phyloP scores from a whole-genome alignment of 2,888 invertebrate species.

The Disparrhopalites patrizii region DNA sequence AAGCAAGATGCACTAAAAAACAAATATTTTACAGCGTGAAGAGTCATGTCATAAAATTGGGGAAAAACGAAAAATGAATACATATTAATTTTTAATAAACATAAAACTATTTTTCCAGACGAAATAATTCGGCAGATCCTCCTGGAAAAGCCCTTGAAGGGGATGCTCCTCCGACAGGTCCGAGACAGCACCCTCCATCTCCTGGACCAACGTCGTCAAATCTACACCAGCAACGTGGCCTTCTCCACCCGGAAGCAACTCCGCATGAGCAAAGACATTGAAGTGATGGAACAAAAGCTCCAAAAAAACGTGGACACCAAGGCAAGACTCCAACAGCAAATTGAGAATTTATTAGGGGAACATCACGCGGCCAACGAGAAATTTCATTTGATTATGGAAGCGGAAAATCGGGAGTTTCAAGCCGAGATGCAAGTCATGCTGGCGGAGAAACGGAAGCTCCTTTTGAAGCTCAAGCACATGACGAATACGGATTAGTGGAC shows the following conservation, averaged over 20 bases:
- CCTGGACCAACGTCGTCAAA: slow-evolving; percentile 1
- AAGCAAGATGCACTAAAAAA: too few relatives aligned
- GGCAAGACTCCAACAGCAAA: background rate
- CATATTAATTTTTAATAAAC: too few relatives aligned
- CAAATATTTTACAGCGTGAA: too few relatives aligned
- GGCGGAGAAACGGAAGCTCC: slow-evolving; percentile 10
- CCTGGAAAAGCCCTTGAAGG: slow-evolving; percentile 12
- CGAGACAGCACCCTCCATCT: background rate
- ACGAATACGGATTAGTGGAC: background rate
- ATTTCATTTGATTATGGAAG: background rate
- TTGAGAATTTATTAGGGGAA: background rate
- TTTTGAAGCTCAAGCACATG: background rate
- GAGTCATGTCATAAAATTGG: background rate
- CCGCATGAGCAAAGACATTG: background rate
- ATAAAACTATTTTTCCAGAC: slow-evolving; percentile 12
- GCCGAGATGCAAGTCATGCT: background rate
- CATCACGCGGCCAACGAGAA: background rate
- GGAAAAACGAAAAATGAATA: background rate
- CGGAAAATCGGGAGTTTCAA: background rate
- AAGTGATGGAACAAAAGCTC: background rate
- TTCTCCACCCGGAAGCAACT: slow-evolving; percentile 13
- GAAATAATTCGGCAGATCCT: slow-evolving; percentile 20
- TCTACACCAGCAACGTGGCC: slow-evolving; percentile 6
- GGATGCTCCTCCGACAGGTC: slow-evolving; percentile 15
- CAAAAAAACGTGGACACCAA: background rate